Percentiles rank a stretch among this genome's conserved stretches.
Evolutionary conservation across 2,113 vertebrate genomes (phyloP).

Genomic region (Phyllostomus discolor): DNA sequence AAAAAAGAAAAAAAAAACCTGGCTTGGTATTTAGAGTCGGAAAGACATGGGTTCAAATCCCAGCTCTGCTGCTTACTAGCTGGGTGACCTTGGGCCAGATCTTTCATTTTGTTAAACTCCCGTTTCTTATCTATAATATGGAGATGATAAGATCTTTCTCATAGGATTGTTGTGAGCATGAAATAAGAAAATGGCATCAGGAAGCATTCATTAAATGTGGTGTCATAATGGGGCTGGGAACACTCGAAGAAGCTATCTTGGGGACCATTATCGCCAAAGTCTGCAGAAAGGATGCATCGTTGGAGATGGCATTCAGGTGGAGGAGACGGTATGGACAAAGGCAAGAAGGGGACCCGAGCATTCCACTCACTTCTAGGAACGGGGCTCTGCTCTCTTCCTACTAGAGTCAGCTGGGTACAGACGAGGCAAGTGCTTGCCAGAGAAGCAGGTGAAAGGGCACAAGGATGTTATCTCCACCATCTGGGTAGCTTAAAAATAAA

Average conservation of each 20-base stretch:
- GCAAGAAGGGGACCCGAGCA: background rate
- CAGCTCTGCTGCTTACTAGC: background rate
- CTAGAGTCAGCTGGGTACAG: background rate
- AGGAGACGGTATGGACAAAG: background rate
- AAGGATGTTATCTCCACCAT: background rate
- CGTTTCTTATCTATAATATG: background rate
- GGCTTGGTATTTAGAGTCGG: constrained; percentile 6
- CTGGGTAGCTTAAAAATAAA: background rate
- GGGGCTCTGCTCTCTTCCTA: background rate
- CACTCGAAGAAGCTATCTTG: background rate
- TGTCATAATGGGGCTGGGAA: background rate
- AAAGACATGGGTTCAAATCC: constrained; percentile 36
- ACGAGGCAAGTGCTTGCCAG: background rate
- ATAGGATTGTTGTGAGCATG: background rate
- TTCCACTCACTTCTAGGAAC: background rate
- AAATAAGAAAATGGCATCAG: background rate
- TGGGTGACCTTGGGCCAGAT: background rate
- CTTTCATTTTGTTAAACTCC: background rate
- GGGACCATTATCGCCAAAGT: background rate
- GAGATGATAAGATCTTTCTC: background rate
- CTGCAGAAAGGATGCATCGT: background rate
- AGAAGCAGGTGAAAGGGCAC: background rate
- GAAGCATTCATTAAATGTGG: background rate
- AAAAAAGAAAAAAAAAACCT: background rate
- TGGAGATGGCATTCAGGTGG: background rate